Percentiles rank a stretch among this genome's conserved stretches.
Conservation (phyloP, 2,888 invertebrate genomes). For the Spisula solida region DNA sequence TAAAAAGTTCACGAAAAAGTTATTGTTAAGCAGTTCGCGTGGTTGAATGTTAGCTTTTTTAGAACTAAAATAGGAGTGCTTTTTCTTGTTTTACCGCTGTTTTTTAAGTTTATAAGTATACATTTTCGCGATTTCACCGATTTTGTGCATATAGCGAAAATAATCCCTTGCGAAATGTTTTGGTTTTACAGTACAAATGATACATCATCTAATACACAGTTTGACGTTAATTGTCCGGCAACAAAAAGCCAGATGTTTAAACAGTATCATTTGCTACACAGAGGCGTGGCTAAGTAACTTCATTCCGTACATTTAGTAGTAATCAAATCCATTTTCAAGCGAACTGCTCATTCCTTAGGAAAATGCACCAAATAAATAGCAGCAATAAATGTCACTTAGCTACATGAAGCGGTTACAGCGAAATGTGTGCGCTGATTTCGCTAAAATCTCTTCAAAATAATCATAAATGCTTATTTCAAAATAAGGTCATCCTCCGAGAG, state of each 20-base stretch:
- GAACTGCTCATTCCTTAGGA: slow-evolving; percentile 34
- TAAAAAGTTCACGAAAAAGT: too few species aligned
- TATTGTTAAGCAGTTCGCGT: too few species aligned
- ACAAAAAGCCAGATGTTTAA: slow-evolving; percentile 30
- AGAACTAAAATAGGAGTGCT: too few species aligned
- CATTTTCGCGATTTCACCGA: too few species aligned
- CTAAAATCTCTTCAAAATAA: not conserved
- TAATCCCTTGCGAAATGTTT: too few species aligned
- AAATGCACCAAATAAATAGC: slow-evolving; percentile 36
- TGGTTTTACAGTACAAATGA: not conserved
- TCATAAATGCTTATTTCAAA: not conserved
- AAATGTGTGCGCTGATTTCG: not conserved
- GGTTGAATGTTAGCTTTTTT: too few species aligned
- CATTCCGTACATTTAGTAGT: slow-evolving; percentile 24
- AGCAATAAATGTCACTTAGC: slow-evolving; percentile 44
- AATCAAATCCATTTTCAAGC: slow-evolving; percentile 47
- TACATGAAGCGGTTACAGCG: not conserved
- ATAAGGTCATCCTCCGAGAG: not conserved
- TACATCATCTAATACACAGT: slow-evolving; percentile 2
- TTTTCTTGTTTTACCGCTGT: too few species aligned
- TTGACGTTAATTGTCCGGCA: slow-evolving; percentile 20
- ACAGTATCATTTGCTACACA: slow-evolving; percentile 30
- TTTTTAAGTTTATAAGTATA: too few species aligned
- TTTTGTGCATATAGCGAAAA: too few species aligned
- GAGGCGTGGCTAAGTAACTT: not conserved